These are phyloP conservation scores for Liposcelis brunnea DNA, from an alignment of 2,888 invertebrate genomes.

Conservation along the genomic window DNA sequence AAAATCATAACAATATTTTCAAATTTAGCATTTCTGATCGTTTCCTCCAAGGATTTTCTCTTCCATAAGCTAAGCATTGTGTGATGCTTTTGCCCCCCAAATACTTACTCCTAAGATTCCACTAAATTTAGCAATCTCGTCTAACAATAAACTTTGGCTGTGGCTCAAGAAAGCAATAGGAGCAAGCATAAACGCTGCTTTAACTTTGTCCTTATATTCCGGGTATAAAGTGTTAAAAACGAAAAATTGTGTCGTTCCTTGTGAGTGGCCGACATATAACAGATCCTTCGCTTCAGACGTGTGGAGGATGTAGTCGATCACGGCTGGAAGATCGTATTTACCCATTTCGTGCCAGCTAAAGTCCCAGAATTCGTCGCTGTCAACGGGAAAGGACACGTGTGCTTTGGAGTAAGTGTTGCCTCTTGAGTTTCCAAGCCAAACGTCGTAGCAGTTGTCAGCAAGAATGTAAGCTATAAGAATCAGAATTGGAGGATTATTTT, in stretches of 20 bases:
- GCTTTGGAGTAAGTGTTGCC: conserved; percentile 15
- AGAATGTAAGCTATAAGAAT: conserved; percentile 12
- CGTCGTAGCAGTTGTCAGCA: conserved; percentile 16
- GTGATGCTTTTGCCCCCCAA: too few relatives aligned
- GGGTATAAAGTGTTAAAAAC: background rate
- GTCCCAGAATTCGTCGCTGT: conserved; percentile 11
- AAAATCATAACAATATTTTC: too few relatives aligned
- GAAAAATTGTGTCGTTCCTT: conserved; percentile 17
- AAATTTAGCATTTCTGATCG: too few relatives aligned
- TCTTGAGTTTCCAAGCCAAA: conserved; percentile 16
- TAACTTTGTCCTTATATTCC: conserved; percentile 10
- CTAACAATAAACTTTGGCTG: background rate
- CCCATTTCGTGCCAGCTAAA: conserved; percentile 38
- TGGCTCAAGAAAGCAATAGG: conserved; percentile 17
- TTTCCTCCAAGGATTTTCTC: too few relatives aligned
- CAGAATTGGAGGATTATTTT: too few relatives aligned
- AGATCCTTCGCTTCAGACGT: conserved; percentile 26
- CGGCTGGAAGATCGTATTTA: conserved; percentile 33
- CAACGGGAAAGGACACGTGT: conserved; percentile 10
- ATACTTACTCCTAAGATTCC: too few relatives aligned
- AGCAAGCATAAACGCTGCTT: conserved; percentile 12
- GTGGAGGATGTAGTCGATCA: conserved; percentile 29
- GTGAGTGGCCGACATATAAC: conserved; percentile 35
- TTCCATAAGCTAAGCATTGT: too few relatives aligned
- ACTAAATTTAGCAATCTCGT: too few relatives aligned